Conservation (phyloP, 2,113 vertebrate species). For the Hucho hucho region DNA sequence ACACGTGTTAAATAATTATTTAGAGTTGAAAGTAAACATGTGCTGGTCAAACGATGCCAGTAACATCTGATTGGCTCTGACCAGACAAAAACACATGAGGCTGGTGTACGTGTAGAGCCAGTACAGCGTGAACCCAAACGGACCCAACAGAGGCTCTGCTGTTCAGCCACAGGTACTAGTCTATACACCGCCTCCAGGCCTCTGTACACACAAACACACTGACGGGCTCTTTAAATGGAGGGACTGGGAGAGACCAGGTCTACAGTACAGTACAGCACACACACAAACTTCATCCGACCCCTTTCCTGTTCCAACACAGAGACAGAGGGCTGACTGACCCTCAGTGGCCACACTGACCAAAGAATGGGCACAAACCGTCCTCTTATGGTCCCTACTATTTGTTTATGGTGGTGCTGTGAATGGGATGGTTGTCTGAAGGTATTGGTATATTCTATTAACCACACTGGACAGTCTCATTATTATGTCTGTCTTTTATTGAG, state of each 20-base stretch:
- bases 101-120: slow-evolving; percentile 22
- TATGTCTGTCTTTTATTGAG: neutral
- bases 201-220: slow-evolving; percentile 54
- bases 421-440: neutral
- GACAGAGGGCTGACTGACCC: neutral
- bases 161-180: slow-evolving; percentile 27
- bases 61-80: slow-evolving; percentile 43
- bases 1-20: slow-evolving; percentile 16
- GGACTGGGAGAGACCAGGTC: slow-evolving; percentile 12
- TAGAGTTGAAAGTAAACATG: slow-evolving; percentile 28
- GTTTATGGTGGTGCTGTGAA: slow-evolving; percentile 9
- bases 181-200: slow-evolving; percentile 15
- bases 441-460: neutral
- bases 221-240: slow-evolving; percentile 25
- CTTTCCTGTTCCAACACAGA: neutral
- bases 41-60: slow-evolving; percentile 16
- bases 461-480: neutral
- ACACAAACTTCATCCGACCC: slow-evolving; percentile 5
- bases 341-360: slow-evolving; percentile 18
- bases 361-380: slow-evolving; percentile 20
- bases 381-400: slow-evolving; percentile 4
- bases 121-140: slow-evolving; percentile 20
- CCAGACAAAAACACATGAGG: slow-evolving; percentile 50
- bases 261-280: slow-evolving; percentile 30
- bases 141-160: slow-evolving; percentile 46